Evolutionary conservation across 2,797 vertebrate genomes (phyloP).

Genomic region (Pristis pectinata): DNA sequence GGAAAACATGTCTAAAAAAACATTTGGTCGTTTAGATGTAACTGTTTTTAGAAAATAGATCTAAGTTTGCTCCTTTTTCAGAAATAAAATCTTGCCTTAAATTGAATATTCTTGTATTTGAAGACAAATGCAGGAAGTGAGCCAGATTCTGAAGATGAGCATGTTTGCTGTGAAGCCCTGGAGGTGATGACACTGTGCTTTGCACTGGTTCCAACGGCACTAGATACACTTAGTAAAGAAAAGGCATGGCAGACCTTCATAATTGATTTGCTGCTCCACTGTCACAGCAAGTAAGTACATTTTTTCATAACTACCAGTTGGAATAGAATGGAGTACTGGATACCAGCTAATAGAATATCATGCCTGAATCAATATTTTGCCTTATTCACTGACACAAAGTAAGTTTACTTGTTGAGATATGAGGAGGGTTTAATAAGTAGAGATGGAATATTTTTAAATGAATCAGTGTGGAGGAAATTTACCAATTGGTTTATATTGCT

Average conservation of each 20-base stretch:
- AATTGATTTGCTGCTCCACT: constrained; percentile 93
- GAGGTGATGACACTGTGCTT: constrained; percentile 99
- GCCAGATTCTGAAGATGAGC: constrained; percentile 90
- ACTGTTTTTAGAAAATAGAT: not conserved
- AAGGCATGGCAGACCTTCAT: constrained; percentile 99
- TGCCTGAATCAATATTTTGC: not conserved
- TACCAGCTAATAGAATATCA: not conserved
- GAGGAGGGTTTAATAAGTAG: not conserved
- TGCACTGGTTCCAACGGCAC: constrained; percentile 90
- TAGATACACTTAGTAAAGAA: constrained; percentile 96
- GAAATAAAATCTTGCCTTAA: not conserved
- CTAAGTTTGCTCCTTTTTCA: not conserved
- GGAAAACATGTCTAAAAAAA: not conserved
- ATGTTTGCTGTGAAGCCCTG: constrained; percentile 96
- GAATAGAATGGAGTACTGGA: not conserved
- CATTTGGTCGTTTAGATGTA: not conserved
- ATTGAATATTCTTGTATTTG: constrained; percentile 42
- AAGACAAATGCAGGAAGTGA: constrained; percentile 94
- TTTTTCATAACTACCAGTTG: not conserved
- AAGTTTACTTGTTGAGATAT: not conserved
- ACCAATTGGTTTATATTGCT: not conserved
- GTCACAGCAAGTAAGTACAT: constrained; percentile 90
- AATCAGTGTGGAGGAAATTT: not conserved
- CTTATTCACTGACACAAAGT: not conserved
- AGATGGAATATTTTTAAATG: not conserved